A percentile compares a stretch with the other conserved stretches of the same genome.
Conservation (phyloP, 2,113 vertebrate genomes). For the Suricata suricatta region DNA sequence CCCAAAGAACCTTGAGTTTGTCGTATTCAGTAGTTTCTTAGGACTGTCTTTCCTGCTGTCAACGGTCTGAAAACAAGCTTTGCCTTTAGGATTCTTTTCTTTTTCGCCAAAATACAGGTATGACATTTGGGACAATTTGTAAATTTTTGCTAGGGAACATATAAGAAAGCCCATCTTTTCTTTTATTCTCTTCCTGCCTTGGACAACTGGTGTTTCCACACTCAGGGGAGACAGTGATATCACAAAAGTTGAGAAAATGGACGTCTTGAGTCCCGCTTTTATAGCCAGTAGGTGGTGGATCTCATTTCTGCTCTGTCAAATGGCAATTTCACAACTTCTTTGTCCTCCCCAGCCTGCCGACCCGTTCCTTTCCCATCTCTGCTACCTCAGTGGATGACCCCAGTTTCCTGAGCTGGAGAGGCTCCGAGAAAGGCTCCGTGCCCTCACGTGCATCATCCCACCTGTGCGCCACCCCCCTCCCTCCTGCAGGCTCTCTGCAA, state of each 20-base stretch:
- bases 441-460: fast-evolving
- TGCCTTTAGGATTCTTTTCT: background rate
- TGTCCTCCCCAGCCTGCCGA: background rate
- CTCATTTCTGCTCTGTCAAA: background rate
- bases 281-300: fast-evolving
- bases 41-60: background rate
- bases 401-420: background rate
- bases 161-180: background rate
- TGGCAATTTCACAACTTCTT: background rate
- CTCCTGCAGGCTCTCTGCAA: background rate
- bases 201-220: background rate
- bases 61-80: background rate
- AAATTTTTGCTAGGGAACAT: background rate
- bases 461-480: fast-evolving
- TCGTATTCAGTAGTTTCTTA: background rate
- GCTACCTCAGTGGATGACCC: background rate
- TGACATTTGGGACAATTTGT: background rate
- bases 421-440: fast-evolving
- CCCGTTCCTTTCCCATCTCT: background rate
- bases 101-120: background rate
- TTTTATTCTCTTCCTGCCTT: background rate
- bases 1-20: background rate
- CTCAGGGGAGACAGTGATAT: fast-evolving
- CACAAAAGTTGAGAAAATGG: background rate
- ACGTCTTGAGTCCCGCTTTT: fast-evolving